These are phyloP conservation scores for Staurois parvus DNA, from an alignment of 2,797 vertebrate genomes.

Conservation along the genomic window DNA sequence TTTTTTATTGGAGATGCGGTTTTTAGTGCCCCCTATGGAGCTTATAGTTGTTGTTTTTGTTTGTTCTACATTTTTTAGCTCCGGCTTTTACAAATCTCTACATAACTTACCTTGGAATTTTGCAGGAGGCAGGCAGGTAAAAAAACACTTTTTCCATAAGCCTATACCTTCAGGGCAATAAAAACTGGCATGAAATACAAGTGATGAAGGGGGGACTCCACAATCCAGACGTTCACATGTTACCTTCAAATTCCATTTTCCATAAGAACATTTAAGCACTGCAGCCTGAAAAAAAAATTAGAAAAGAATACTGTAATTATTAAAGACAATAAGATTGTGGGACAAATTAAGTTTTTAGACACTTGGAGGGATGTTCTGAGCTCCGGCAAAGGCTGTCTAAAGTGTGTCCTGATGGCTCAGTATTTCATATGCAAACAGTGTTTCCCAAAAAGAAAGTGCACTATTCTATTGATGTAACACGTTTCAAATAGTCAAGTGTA, in stretches of 20 bases:
- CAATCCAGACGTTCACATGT: conserved; percentile 88
- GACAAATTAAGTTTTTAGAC: too few relatives aligned
- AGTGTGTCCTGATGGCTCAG: too few relatives aligned
- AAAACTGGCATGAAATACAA: conserved; percentile 89
- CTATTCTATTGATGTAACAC: too few relatives aligned
- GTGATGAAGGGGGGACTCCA: conserved; percentile 81
- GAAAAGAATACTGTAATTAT: background rate
- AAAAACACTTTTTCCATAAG: conserved; percentile 86
- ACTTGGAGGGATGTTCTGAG: too few relatives aligned
- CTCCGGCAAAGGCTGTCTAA: too few relatives aligned
- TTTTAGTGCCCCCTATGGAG: too few relatives aligned
- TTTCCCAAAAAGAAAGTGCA: too few relatives aligned
- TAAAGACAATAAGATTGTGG: background rate
- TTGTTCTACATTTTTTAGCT: too few relatives aligned
- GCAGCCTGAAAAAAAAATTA: conserved; percentile 22
- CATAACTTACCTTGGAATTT: conserved; percentile 87
- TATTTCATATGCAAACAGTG: too few relatives aligned
- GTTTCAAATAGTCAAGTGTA: too few relatives aligned
- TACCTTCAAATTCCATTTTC: conserved; percentile 85
- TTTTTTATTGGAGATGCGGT: too few relatives aligned
- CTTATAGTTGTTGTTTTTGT: too few relatives aligned
- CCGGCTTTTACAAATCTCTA: background rate
- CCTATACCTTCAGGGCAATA: conserved; percentile 87
- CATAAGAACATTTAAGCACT: conserved; percentile 81
- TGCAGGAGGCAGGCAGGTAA: conserved; percentile 89